These are phyloP conservation scores for Epinephelus cyanopodus DNA, from an alignment of 2,113 vertebrate genomes.

Conservation along the genomic window DNA sequence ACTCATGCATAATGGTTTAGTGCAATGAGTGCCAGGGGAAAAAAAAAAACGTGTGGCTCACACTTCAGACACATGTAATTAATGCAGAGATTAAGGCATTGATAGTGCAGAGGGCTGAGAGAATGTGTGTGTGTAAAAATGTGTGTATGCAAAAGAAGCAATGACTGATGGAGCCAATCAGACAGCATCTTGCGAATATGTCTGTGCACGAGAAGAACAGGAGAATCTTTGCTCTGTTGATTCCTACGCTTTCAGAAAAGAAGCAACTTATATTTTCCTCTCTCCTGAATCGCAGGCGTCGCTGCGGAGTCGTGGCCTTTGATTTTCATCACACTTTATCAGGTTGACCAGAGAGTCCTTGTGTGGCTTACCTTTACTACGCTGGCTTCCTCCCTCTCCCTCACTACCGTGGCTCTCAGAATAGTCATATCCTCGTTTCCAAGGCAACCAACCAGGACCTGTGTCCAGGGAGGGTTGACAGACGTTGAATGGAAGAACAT, in stretches of 20 bases:
- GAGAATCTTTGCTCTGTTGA: slow-evolving; percentile 57
- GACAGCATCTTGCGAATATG: slow-evolving; percentile 1
- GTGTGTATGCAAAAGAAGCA: not conserved
- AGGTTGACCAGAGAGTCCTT: slow-evolving; percentile 67
- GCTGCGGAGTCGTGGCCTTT: slow-evolving; percentile 47
- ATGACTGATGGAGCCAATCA: not conserved
- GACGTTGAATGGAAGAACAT: slow-evolving; percentile 65
- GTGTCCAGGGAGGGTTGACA: slow-evolving; percentile 78
- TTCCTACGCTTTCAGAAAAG: slow-evolving; percentile 43
- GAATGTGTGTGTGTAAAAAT: slow-evolving; percentile 9
- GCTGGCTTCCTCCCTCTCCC: slow-evolving; percentile 55
- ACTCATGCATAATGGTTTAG: slow-evolving; percentile 70
- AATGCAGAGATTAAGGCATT: slow-evolving; percentile 68
- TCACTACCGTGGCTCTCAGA: slow-evolving; percentile 67
- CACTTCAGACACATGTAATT: slow-evolving; percentile 71
- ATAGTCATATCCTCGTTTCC: slow-evolving; percentile 84
- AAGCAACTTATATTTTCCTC: slow-evolving; percentile 20
- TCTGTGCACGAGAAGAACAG: slow-evolving; percentile 25
- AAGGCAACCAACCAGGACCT: slow-evolving; percentile 82
- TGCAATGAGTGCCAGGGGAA: not conserved
- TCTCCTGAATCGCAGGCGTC: slow-evolving; percentile 30
- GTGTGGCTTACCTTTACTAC: slow-evolving; percentile 74
- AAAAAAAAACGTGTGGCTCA: slow-evolving; percentile 17
- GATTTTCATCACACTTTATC: slow-evolving; percentile 73
- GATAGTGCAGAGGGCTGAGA: slow-evolving; percentile 19